Evolutionary conservation across 2,797 vertebrate genomes (phyloP).

Genomic region (Setipinna tenuifilis): DNA sequence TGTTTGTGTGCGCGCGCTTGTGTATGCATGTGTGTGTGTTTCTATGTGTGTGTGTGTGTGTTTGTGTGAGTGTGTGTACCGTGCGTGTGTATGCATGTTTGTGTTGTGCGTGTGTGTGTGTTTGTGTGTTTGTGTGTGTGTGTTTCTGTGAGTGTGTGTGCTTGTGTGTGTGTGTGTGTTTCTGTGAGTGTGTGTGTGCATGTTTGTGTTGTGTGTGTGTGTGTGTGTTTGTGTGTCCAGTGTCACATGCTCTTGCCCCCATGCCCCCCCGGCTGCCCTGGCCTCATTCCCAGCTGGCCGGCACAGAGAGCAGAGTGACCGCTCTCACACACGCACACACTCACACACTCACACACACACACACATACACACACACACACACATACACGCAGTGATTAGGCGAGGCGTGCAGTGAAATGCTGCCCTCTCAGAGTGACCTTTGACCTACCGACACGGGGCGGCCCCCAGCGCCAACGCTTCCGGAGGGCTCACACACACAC

Average conservation of each 20-base stretch:
- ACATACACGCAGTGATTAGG: background rate
- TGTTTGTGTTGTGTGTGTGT: background rate
- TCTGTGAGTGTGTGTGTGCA: background rate
- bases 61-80: background rate
- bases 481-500: no score
- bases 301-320: no score
- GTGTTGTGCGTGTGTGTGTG: background rate
- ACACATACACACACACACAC: no score
- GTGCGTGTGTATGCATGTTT: background rate
- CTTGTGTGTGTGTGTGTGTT: background rate
- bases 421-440: background rate
- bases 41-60: background rate
- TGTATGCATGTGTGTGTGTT: background rate
- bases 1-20: background rate
- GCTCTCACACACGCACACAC: no score
- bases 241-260: background rate
- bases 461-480: no score
- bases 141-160: slow-evolving; percentile 16
- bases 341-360: no score
- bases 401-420: background rate
- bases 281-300: slow-evolving; percentile 52
- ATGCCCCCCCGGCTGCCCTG: background rate
- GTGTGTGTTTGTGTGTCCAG: background rate
- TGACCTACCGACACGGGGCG: background rate
- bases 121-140: background rate